Conservation (phyloP, 2,113 vertebrate genomes). For the Corvus cornix region DNA sequence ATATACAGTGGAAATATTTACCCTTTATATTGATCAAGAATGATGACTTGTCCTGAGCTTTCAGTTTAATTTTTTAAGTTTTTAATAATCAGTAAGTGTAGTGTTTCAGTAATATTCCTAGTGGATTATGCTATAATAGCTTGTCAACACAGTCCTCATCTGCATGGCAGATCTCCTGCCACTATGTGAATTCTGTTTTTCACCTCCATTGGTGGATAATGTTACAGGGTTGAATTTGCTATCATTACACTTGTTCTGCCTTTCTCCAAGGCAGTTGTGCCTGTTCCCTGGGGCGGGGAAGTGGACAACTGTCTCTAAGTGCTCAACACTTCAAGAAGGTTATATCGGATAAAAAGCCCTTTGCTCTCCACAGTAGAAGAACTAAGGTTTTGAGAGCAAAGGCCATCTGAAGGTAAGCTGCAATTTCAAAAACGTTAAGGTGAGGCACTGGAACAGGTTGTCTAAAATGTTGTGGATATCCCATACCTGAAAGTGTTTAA, state of each 20-base stretch:
- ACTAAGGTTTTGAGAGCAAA: not conserved
- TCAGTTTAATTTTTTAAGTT: not conserved
- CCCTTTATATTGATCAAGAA: not conserved
- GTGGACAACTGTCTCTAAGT: not conserved
- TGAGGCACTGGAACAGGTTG: not conserved
- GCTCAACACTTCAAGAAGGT: no score
- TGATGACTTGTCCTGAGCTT: not conserved
- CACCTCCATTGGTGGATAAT: not conserved
- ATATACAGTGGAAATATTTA: not conserved
- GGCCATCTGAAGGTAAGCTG: not conserved
- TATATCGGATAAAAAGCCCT: not conserved
- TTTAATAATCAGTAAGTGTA: not conserved
- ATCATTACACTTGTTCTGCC: not conserved
- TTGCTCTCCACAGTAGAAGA: not conserved
- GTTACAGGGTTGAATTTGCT: not conserved
- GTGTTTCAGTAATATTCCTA: not conserved
- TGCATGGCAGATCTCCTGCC: accelerated
- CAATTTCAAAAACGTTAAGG: not conserved
- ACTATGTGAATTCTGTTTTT: not conserved
- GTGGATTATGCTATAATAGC: not conserved
- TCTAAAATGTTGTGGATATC: not conserved
- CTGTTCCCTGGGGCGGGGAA: not conserved
- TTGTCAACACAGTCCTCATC: not conserved
- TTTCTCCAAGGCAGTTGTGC: not conserved
- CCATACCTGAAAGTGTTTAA: not conserved